Base-by-base conservation (phyloP, 2,888 invertebrate species). In the Apotomis betuletana region DNA sequence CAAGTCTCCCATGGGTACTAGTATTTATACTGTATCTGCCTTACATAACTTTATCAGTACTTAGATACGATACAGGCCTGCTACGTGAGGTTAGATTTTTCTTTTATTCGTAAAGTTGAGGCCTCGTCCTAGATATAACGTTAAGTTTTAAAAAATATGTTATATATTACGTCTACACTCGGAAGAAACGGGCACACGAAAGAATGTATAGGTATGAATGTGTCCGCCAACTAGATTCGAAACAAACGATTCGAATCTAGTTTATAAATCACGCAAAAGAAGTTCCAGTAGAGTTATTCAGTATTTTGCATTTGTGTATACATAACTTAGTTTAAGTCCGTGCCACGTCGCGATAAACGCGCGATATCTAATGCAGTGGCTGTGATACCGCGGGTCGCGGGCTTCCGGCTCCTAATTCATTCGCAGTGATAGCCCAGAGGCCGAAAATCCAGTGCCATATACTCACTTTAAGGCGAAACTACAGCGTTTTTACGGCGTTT, bases 301-400 rank as follows among this genome's bases (percentile, higher is more conserved):
- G 65, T 74, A 74, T 67, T 67, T 60, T 64, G 46, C 54, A 65
- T 68, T 63, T 65, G 38, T 67, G 60, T 44, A 13, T 67, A 44
- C 10, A 36, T 60, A 27, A 36, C 3, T 12, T 41, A 46, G 51
- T 3, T 46, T 64, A 74, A 74, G 59, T 51, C 36, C 49, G 60
- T 68, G 60, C 69, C 64, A 64, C 64, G 60, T 67, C 38, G 49
- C 49, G 27, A 27, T 27, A 27, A 27, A 2, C 41, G 54, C 55
- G 64, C 74, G 75, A 85, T 85, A 83, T 85, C 86, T 85, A 51
- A 84, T 85, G 85, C 81, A 87, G 85, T 86, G 90, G 89, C 90
- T 90, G 91, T 91, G 91, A 91, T 88, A 71, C 36, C 36, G 67
- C 67, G 75, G 78, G 57, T n/a, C 57, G 49, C 49, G 36, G n/a